A percentile compares a stretch with the other conserved stretches of the same genome.
phyloP scores from a whole-genome alignment of 2,113 vertebrate genomes.

The Sterna hirundo region DNA sequence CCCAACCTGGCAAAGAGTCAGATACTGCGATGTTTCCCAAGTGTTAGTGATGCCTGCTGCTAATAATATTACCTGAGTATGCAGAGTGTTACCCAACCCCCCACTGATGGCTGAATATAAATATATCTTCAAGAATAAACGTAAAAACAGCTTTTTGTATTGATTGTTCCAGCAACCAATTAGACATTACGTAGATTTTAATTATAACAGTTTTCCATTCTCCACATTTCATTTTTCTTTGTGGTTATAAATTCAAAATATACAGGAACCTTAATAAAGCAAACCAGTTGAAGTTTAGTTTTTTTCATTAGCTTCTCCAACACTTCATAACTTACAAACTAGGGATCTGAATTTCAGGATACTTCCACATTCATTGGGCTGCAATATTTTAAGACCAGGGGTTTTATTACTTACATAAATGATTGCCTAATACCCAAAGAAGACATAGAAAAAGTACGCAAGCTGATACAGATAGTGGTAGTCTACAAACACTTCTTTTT shows the following conservation, averaged over 20 bases:
- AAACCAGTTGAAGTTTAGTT: neutral
- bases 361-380: neutral
- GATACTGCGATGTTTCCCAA: neutral
- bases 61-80: neutral
- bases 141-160: neutral
- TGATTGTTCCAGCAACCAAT: neutral
- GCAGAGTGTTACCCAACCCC: neutral
- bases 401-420: neutral
- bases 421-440: neutral
- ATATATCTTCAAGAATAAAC: neutral
- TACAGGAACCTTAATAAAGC: neutral
- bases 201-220: neutral
- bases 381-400: neutral
- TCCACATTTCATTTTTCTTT: neutral
- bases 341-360: neutral
- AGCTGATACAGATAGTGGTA: neutral
- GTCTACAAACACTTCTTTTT: neutral
- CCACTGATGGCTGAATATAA: neutral
- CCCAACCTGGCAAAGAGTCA: neutral
- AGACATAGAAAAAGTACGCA: neutral
- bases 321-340: neutral
- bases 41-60: neutral
- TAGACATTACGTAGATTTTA: neutral
- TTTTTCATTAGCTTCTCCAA: neutral
- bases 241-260: neutral